Conservation (phyloP, 2,113 vertebrate species). For the Tupaia tana region DNA sequence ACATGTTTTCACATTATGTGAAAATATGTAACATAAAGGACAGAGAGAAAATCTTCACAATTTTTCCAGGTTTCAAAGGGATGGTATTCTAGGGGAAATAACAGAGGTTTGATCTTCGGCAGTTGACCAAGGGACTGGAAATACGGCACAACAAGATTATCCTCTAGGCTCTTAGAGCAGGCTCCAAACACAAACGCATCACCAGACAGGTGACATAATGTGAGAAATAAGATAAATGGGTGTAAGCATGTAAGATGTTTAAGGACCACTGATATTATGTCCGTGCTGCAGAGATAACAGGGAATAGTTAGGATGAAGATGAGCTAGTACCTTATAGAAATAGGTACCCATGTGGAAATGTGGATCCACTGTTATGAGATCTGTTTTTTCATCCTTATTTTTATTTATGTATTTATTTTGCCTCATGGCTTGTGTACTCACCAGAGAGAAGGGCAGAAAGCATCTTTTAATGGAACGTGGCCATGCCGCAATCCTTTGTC, state of each 20-base stretch:
- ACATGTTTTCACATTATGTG: background rate
- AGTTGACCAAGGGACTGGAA: background rate
- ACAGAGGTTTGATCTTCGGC: background rate
- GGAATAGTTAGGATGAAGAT: background rate
- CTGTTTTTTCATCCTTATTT: background rate
- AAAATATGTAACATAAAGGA: no score
- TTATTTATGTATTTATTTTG: no score
- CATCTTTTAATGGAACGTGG: no score
- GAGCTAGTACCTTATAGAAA: background rate
- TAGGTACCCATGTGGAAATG: background rate
- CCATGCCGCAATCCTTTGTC: no score
- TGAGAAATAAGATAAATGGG: background rate
- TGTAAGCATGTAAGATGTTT: background rate
- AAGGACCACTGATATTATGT: background rate
- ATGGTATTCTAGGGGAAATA: background rate
- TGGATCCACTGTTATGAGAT: background rate
- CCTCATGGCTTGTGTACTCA: no score
- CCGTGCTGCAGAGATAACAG: background rate
- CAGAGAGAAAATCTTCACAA: background rate
- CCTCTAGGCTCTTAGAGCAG: no score
- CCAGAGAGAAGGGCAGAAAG: no score
- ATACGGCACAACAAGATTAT: background rate
- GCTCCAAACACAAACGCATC: background rate
- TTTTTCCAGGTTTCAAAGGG: background rate
- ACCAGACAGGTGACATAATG: no score